Evolutionary conservation across 2,113 vertebrate species (phyloP).

Genomic region (Coptodon bakossiorum): DNA sequence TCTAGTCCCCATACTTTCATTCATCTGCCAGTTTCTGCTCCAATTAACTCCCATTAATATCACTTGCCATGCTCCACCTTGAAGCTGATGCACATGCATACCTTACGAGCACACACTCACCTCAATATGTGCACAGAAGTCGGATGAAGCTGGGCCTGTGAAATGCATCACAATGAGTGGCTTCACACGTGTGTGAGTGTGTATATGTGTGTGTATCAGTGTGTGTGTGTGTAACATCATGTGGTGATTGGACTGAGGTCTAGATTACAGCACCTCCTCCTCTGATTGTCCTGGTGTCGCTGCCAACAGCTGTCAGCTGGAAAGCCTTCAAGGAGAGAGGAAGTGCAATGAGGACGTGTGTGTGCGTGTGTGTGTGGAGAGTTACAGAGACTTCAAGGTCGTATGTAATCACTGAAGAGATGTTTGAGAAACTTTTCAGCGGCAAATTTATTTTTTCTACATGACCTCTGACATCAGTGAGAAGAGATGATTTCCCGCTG

Average conservation of each 20-base stretch:
- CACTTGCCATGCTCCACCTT: slow-evolving; percentile 22
- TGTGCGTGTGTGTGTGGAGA: not conserved
- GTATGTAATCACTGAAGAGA: not conserved
- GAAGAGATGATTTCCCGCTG: not conserved
- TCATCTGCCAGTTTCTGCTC: slow-evolving; percentile 44
- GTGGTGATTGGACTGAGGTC: not conserved
- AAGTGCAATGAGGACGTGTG: not conserved
- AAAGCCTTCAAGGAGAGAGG: not conserved
- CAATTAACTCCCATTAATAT: slow-evolving; percentile 48
- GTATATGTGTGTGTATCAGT: not conserved
- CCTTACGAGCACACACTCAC: not conserved
- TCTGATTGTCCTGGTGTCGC: not conserved
- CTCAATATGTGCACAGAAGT: not conserved
- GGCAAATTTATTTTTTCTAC: not conserved
- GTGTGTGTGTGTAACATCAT: not conserved
- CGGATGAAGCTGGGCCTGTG: not conserved
- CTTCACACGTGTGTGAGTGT: not conserved
- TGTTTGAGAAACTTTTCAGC: not conserved
- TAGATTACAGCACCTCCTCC: slow-evolving; percentile 8
- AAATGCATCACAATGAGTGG: not conserved
- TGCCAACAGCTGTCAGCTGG: slow-evolving; percentile 38
- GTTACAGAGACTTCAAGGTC: not conserved
- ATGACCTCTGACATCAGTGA: not conserved
- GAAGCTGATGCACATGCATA: not conserved
- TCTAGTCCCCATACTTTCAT: slow-evolving; percentile 9